phyloP scores from a whole-genome alignment of 2,113 vertebrate genomes.

The Ranitomeya imitator region DNA sequence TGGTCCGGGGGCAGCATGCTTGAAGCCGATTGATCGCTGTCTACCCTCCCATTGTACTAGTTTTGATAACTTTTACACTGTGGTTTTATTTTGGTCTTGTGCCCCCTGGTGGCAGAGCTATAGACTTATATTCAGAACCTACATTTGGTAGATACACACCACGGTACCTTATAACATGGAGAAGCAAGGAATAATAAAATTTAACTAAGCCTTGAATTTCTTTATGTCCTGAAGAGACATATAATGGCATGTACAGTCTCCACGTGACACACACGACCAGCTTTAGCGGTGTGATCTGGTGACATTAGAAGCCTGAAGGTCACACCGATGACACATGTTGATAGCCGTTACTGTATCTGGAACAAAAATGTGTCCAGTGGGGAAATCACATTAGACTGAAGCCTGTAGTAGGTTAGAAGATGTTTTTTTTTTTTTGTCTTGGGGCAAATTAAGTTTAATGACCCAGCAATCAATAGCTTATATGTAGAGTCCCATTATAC shows the following conservation, averaged over 20 bases:
- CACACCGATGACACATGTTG: neutral
- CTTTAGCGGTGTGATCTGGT: neutral
- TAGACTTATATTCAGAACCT: too few species aligned
- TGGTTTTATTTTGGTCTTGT: neutral
- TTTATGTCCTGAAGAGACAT: neutral
- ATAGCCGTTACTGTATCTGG: neutral
- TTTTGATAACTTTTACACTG: too few species aligned
- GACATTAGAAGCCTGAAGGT: neutral
- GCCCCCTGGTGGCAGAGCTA: too few species aligned
- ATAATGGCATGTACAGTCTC: neutral
- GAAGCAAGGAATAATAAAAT: neutral
- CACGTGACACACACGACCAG: neutral
- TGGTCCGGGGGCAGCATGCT: too few species aligned
- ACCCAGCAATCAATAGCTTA: constrained; percentile 1
- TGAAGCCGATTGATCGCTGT: too few species aligned
- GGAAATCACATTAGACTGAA: constrained; percentile 21
- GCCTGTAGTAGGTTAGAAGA: neutral
- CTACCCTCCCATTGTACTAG: too few species aligned
- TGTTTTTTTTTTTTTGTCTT: neutral
- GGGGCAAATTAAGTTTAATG: constrained; percentile 30
- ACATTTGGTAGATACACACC: too few species aligned
- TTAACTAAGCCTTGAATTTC: neutral
- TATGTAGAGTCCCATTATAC: neutral
- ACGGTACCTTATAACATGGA: too few species aligned
- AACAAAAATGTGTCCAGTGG: neutral